Evolutionary conservation across 2,113 vertebrate genomes (phyloP), one percentile per base, ranked within the genome.

Genomic region (Urocolius indicus): DNA sequence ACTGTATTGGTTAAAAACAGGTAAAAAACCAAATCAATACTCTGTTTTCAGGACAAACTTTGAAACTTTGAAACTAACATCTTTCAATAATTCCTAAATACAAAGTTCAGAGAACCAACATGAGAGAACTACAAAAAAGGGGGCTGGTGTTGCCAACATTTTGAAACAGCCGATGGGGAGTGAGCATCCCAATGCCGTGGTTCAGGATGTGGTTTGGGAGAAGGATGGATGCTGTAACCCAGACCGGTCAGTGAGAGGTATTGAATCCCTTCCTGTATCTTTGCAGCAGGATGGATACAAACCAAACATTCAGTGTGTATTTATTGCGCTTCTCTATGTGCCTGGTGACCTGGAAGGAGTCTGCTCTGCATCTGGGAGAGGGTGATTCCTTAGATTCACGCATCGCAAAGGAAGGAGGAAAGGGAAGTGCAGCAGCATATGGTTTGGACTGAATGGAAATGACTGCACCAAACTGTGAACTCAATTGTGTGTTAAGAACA

Each of bases 121-220:
- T 0, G 4, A 43, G 58, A 4, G 45, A 90, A 27, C 83, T 13
- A 45, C 14, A 62, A 41, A 46, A 6, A 41, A 16, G 36, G 67
- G 14, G 58, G 18, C 20, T 8, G 81, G 52, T 10, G 48, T 38
- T 95, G 87, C 92, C 92, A 93, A 21, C 6, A 1, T 66, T 94
- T 59, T 57, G 89, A 68, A 38, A 63, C 24, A 67, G 55, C 46
- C 0, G 43, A 66, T 20, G 2, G 57, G 73, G 81, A 95, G 57
- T 0, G 22, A 93, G n/a, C 78, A 45, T 27, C 0, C 2, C 66
- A 45, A 16, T 79, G 27, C 84, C 71, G 12, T 0, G 1, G 5
- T 16, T 69, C 93, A 78, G 90, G 95, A 91, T 90, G 95, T 76
- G 94, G 81, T 69, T 3, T 87, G 84, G 92, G 88, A 93, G 49